phyloP scores from a whole-genome alignment of 2,888 invertebrate genomes.

The Yponomeuta cagnagella region DNA sequence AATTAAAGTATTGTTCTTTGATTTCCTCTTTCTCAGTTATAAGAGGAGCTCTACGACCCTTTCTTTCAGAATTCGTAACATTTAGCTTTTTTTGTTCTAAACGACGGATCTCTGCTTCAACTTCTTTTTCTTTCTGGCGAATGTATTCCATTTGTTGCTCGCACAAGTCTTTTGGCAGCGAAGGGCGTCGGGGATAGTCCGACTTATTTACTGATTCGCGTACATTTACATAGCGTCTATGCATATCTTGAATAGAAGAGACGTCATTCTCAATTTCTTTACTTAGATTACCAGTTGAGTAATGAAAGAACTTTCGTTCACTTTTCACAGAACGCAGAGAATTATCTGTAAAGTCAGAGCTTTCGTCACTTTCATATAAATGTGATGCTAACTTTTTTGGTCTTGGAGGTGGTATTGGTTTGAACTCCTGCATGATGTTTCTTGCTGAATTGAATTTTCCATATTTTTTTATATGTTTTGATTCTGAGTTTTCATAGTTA shows the following conservation, averaged over 20 bases:
- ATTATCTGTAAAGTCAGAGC: slow-evolving; percentile 56
- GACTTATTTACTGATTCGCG: slow-evolving; percentile 34
- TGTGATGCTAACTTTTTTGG: slow-evolving; percentile 54
- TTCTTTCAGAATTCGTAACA: slow-evolving; percentile 26
- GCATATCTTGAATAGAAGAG: slow-evolving; percentile 66
- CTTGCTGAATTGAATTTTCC: slow-evolving; percentile 24
- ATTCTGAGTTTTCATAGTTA: slow-evolving; percentile 24
- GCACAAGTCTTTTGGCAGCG: slow-evolving; percentile 79
- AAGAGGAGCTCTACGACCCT: slow-evolving; percentile 56
- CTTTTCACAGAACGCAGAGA: slow-evolving; percentile 54
- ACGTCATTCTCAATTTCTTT: slow-evolving; percentile 68
- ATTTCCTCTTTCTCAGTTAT: slow-evolving; percentile 49
- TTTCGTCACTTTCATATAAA: slow-evolving; percentile 64
- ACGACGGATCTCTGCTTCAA: slow-evolving; percentile 78
- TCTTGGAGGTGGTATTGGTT: slow-evolving; percentile 59
- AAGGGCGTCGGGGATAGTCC: slow-evolving; percentile 63
- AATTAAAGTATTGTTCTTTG: slow-evolving; percentile 34
- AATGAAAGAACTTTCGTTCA: slow-evolving; percentile 60
- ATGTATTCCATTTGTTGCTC: slow-evolving; percentile 80
- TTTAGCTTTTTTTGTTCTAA: slow-evolving; percentile 74
- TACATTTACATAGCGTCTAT: slow-evolving; percentile 48
- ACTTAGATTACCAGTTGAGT: slow-evolving; percentile 62
- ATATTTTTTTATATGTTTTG: slow-evolving; percentile 27
- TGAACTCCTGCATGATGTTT: slow-evolving; percentile 33
- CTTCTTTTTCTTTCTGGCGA: slow-evolving; percentile 79